Percentiles rank a stretch among this genome's conserved stretches.
phyloP scores from a whole-genome alignment of 2,797 vertebrate genomes.

The Notolepis coatsorum region DNA sequence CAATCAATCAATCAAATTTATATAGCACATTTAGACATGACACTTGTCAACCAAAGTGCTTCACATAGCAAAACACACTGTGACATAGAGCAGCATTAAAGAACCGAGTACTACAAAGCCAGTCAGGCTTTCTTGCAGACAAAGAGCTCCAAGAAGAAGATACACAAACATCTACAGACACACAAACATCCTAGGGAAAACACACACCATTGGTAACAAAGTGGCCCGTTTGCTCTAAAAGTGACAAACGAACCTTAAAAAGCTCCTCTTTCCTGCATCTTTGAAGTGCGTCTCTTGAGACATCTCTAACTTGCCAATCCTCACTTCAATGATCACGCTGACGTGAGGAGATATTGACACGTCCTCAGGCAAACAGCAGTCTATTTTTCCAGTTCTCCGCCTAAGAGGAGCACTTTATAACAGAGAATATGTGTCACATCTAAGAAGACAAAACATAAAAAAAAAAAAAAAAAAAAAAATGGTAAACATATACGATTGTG shows the following conservation, averaged over 20 bases:
- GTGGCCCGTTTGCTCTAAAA: slow-evolving; percentile 57
- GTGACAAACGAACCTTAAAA: slow-evolving; percentile 57
- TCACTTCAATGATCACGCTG: slow-evolving; percentile 45
- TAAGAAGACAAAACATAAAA: slow-evolving; percentile 19
- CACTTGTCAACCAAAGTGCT: too few species aligned
- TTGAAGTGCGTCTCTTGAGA: slow-evolving; percentile 53
- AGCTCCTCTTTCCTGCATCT: slow-evolving; percentile 48
- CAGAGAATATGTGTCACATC: slow-evolving; percentile 25
- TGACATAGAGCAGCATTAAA: slow-evolving; percentile 63
- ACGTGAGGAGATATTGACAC: slow-evolving; percentile 38
- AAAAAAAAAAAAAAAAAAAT: not conserved
- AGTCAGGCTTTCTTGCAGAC: slow-evolving; percentile 50
- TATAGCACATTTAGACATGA: too few species aligned
- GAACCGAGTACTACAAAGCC: slow-evolving; percentile 68
- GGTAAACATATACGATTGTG: too few species aligned
- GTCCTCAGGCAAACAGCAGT: slow-evolving; percentile 31
- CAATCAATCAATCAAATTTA: too few species aligned
- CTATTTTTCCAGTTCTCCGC: slow-evolving; percentile 1
- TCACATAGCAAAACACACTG: slow-evolving; percentile 21
- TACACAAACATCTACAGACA: slow-evolving; percentile 49
- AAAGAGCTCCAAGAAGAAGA: slow-evolving; percentile 57
- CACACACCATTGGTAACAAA: slow-evolving; percentile 56
- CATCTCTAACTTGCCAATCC: slow-evolving; percentile 44
- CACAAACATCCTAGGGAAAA: not conserved
- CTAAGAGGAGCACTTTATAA: slow-evolving; percentile 20